phyloP scores from a whole-genome alignment of 2,888 invertebrate species.

The Fragum sueziense region DNA sequence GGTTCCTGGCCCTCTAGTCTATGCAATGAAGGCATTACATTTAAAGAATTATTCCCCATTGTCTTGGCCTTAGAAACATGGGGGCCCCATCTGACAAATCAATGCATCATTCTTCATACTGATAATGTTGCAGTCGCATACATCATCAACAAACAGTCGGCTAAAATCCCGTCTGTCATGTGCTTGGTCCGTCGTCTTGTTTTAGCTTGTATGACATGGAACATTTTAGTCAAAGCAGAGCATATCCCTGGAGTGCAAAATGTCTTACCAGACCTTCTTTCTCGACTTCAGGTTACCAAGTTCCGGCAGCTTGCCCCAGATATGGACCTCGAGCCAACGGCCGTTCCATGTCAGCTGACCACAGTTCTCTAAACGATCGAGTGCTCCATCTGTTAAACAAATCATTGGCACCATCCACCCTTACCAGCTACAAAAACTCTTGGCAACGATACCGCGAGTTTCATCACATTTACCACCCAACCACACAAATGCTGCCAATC shows the following conservation, averaged over 20 bases:
- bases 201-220: conserved; percentile 32
- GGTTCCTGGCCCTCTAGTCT: background rate
- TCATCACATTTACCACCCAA: background rate
- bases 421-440: background rate
- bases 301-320: conserved; percentile 37
- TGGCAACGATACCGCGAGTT: background rate
- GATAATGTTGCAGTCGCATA: conserved; percentile 35
- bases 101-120: background rate
- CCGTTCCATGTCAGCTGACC: background rate
- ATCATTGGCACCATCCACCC: background rate
- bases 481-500: background rate
- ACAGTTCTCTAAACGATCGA: background rate
- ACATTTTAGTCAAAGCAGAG: conserved; percentile 28
- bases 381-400: background rate
- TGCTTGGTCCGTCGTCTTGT: conserved; percentile 42
- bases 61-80: background rate
- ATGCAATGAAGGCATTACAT: background rate
- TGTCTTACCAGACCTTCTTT: conserved; percentile 48
- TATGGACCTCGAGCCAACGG: conserved; percentile 28
- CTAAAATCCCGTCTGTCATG: conserved; percentile 33
- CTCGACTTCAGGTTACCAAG: conserved; percentile 45
- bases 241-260: conserved; percentile 45
- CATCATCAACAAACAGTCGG: conserved; percentile 43
- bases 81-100: background rate
- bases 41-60: conserved; percentile 28